These are phyloP conservation scores for Oscheius onirici DNA, from an alignment of 2,888 invertebrate genomes.

Conservation along the genomic window DNA sequence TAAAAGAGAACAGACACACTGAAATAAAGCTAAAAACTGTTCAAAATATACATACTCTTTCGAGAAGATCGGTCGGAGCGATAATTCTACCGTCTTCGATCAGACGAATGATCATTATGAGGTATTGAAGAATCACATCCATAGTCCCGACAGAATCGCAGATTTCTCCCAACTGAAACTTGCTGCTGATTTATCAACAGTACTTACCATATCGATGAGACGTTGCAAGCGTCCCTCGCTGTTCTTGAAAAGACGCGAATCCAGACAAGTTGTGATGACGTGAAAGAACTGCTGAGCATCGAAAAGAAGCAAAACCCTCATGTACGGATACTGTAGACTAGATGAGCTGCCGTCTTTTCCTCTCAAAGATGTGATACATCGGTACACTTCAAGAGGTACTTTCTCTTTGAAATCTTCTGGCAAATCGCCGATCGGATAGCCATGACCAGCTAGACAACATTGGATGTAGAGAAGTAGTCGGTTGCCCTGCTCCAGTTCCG, in stretches of 20 bases:
- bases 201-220: constrained; percentile 47
- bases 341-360: constrained; percentile 43
- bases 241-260: constrained; percentile 53
- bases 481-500: constrained; percentile 80
- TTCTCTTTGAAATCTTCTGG: constrained; percentile 40
- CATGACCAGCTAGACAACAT: constrained; percentile 86
- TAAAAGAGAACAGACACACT: constrained; percentile 36
- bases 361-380: constrained; percentile 51
- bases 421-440: constrained; percentile 80
- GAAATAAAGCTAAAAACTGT: not conserved
- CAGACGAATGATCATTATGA: constrained; percentile 39
- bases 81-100: constrained; percentile 38
- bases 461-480: constrained; percentile 85
- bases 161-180: constrained; percentile 47
- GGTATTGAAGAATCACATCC: constrained; percentile 38
- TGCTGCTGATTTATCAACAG: not conserved
- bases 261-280: constrained; percentile 64
- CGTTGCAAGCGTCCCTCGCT: constrained; percentile 50
- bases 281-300: constrained; percentile 79
- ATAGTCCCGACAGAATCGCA: constrained; percentile 34
- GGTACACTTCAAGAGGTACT: constrained; percentile 61
- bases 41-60: constrained; percentile 35
- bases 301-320: constrained; percentile 81
- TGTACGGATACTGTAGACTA: constrained; percentile 56
- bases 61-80: constrained; percentile 40